Conservation (phyloP, 2,888 invertebrate species). For the Drepana falcataria region DNA sequence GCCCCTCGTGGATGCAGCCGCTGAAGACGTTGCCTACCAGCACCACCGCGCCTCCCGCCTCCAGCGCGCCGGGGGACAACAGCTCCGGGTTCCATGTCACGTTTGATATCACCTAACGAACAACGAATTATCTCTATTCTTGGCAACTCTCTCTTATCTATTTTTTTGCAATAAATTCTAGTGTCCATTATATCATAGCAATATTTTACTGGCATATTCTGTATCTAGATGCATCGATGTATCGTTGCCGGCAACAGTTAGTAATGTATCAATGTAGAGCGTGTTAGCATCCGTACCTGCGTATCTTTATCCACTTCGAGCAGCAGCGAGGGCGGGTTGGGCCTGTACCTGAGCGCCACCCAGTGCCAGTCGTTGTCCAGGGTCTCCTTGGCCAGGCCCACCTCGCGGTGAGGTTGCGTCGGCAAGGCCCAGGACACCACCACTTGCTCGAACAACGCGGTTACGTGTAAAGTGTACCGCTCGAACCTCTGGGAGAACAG, state of each 20-base stretch:
- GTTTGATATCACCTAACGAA: slow-evolving; percentile 84
- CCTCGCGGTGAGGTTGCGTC: slow-evolving; percentile 76
- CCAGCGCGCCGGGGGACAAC: slow-evolving; percentile 83
- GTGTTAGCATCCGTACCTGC: slow-evolving; percentile 32
- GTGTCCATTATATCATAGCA: no score
- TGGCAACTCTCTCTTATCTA: no score
- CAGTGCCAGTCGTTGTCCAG: slow-evolving; percentile 91
- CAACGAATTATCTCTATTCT: no score
- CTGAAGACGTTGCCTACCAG: slow-evolving; percentile 89
- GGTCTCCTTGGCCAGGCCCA: slow-evolving; percentile 82
- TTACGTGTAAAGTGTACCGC: slow-evolving; percentile 80
- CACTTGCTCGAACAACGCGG: slow-evolving; percentile 79
- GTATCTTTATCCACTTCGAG: slow-evolving; percentile 62
- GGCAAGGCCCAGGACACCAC: slow-evolving; percentile 79
- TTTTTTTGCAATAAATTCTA: no score
- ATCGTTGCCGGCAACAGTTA: no score
- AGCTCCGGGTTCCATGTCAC: slow-evolving; percentile 87
- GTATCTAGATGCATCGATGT: no score
- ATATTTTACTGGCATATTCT: no score
- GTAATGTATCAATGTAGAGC: background rate
- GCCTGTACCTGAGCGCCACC: slow-evolving; percentile 81
- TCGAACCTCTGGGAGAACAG: slow-evolving; percentile 84
- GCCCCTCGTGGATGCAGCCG: slow-evolving; percentile 92
- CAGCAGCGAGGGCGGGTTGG: slow-evolving; percentile 60
- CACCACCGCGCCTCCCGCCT: slow-evolving; percentile 84